Evolutionary conservation across 2,888 invertebrate species (phyloP), one percentile per base, ranked within the genome.

Genomic region (Caenorhabditis sp.): DNA sequence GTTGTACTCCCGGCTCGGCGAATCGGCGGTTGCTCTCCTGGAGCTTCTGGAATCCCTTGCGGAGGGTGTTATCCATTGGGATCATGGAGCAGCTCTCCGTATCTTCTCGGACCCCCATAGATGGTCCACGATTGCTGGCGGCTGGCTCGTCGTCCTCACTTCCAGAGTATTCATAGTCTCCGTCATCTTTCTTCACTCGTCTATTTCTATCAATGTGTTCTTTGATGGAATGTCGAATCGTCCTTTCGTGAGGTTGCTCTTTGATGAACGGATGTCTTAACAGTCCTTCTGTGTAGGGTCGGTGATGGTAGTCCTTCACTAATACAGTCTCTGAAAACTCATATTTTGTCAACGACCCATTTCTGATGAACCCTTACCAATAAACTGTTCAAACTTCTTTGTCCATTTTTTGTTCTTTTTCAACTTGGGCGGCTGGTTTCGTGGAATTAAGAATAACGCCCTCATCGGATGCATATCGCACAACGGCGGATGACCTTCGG

Each of bases 391-490:
- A 97, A 94, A 98, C 93, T 97, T 96, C 93, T 97, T 97, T 82
- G 96, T 95, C 90, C 92, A 93, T 83, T 93, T 93, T 81, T 92
- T 92, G 59, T 85, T 88, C 66, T 92, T 97, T 56, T 79, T 98
- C 91, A 99, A 95, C 91, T 98, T 95, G 63, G 99, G 99, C 70
- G 99, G 97, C 89, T 97, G 96, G 93, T 99, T 98, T 92, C 98
- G 41, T 7, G 88, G 88, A 59, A 88, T 88, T 47, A 88, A 81
- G 64, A 88, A 88, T 63, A 88, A 81, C 88, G 98, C 98, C 92
- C 98, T 95, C 99, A 99, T 99, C 28, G 99, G 99, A 94, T 99
- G 99, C 93, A 99, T 95, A 94, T 99, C 98, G 94, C 98, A 99
- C 81, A 99, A 95, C 49, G 99, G 94, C 92, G 93, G 87, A 92